Conservation (phyloP, 2,797 vertebrate species). For the Falco cherrug region DNA sequence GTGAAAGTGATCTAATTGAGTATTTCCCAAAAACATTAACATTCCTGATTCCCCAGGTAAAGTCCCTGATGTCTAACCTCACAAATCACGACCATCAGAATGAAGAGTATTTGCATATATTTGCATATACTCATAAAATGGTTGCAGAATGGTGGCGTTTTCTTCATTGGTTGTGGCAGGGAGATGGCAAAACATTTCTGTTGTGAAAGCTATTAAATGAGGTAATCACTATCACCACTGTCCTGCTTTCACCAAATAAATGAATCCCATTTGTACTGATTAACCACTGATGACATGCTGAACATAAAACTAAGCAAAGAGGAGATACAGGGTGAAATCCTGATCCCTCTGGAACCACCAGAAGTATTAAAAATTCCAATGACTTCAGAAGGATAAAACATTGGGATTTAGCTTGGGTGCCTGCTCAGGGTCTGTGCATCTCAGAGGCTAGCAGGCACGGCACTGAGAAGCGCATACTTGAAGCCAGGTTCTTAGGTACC, state of each 20-base stretch:
- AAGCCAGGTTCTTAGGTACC: neutral
- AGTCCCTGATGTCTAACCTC: neutral
- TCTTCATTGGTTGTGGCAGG: neutral
- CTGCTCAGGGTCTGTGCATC: neutral
- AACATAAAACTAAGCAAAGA: neutral
- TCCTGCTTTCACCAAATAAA: neutral
- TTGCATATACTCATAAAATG: neutral
- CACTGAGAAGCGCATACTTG: neutral
- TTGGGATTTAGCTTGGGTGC: neutral
- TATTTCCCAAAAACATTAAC: neutral
- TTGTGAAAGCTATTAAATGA: neutral
- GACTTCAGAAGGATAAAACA: neutral
- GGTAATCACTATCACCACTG: neutral
- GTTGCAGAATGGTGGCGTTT: neutral
- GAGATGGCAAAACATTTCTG: neutral
- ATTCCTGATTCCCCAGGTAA: neutral
- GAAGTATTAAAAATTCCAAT: neutral
- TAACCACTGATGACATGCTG: neutral
- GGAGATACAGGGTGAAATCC: neutral
- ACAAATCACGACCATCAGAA: neutral
- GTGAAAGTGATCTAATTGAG: neutral
- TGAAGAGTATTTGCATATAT: neutral
- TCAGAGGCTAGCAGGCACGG: neutral
- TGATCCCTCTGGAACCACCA: neutral
- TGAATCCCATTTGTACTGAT: neutral